A percentile compares a stretch with the other conserved stretches of the same genome.
Evolutionary conservation across 53 echinoderm and acorn worm genomes (phyloP).

Genomic region (Henricia sp.): DNA sequence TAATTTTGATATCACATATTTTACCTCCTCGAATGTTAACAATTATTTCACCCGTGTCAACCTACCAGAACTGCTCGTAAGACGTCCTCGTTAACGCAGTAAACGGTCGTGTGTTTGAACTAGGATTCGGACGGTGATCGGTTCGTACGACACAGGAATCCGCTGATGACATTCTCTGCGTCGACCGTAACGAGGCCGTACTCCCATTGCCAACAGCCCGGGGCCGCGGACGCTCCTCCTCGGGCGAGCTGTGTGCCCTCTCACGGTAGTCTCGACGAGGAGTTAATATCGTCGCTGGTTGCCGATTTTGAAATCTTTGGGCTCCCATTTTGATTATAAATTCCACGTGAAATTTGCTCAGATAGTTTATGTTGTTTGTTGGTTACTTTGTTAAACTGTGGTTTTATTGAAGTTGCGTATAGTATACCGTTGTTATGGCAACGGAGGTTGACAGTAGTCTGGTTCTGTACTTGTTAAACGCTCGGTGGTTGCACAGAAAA

Average conservation of each 20-base stretch:
- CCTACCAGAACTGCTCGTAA: conserved; percentile 34
- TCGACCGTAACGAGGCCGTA: background rate
- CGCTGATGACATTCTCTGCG: background rate
- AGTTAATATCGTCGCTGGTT: background rate
- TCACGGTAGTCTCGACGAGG: background rate
- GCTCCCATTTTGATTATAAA: background rate
- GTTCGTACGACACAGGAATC: background rate
- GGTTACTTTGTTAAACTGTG: background rate
- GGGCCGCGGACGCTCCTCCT: background rate
- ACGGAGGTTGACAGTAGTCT: conserved; percentile 36
- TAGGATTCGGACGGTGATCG: conserved; percentile 8
- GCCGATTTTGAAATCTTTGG: background rate
- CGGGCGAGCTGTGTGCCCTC: background rate
- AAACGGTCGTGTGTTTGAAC: background rate
- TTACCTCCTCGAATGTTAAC: background rate
- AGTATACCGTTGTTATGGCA: conserved; percentile 26
- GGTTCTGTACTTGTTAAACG: background rate
- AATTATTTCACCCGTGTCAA: background rate
- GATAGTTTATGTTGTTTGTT: background rate
- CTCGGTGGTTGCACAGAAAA: background rate
- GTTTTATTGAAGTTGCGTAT: background rate
- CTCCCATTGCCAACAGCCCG: background rate
- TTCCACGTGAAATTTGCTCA: background rate
- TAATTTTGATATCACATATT: background rate
- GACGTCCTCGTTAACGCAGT: conserved; percentile 7